A percentile compares a stretch with the other conserved stretches of the same genome.
Conservation (phyloP, 2,797 vertebrate species). For the Malacoraja senta region DNA sequence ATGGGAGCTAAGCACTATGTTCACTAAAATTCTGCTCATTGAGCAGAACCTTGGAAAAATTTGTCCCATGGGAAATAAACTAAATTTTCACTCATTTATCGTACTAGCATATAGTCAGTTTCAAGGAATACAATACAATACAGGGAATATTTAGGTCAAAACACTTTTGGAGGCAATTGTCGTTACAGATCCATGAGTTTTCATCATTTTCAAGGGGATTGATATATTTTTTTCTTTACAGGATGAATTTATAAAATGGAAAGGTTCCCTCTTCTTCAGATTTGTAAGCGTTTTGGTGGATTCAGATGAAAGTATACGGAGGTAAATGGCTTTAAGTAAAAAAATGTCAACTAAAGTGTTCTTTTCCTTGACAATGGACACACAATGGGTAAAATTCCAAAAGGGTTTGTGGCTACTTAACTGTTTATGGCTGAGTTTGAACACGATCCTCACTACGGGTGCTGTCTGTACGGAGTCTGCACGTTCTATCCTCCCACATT, state of each 20-base stretch:
- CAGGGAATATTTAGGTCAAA: background rate
- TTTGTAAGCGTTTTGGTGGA: constrained; percentile 79
- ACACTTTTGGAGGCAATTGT: background rate
- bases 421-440: background rate
- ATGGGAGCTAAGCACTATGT: background rate
- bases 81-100: background rate
- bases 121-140: background rate
- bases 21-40: background rate
- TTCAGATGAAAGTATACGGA: constrained; percentile 70
- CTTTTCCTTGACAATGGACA: background rate
- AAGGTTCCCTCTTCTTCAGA: constrained; percentile 81
- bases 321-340: constrained; percentile 57
- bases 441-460: too few species aligned
- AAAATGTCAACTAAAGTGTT: background rate
- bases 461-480: too few species aligned
- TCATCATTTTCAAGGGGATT: background rate
- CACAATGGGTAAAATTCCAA: background rate
- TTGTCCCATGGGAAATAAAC: background rate
- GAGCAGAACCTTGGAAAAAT: background rate
- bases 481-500: too few species aligned
- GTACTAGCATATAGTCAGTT: background rate
- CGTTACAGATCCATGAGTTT: background rate
- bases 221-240: constrained; percentile 46
- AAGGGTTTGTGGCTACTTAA: background rate
- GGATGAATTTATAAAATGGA: constrained; percentile 97